These are phyloP conservation scores for Corapipo altera DNA, from an alignment of 2,113 vertebrate genomes.

Conservation along the genomic window DNA sequence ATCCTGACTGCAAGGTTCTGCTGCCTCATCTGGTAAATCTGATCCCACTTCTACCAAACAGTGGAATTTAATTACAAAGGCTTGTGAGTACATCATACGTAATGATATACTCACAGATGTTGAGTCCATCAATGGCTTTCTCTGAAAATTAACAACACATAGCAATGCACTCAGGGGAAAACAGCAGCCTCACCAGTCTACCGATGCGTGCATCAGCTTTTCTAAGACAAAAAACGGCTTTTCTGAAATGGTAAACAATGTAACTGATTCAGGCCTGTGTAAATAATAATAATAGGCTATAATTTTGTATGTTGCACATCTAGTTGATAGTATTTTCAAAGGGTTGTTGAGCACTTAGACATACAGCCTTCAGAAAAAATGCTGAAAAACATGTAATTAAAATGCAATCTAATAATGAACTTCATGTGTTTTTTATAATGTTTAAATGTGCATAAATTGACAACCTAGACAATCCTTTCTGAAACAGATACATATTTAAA, in stretches of 20 bases:
- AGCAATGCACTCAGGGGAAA: neutral
- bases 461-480: neutral
- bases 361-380: neutral
- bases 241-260: neutral
- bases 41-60: neutral
- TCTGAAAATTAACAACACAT: conserved; percentile 28
- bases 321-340: neutral
- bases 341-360: neutral
- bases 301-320: neutral
- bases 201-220: neutral
- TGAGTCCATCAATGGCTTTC: neutral
- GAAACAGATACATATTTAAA: neutral
- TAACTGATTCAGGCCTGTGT: neutral
- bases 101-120: neutral
- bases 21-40: conserved; percentile 5
- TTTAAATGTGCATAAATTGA: neutral
- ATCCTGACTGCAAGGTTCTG: neutral
- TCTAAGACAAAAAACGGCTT: neutral
- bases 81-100: neutral
- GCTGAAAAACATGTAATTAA: neutral
- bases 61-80: conserved; percentile 24
- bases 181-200: neutral
- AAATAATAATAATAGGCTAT: neutral
- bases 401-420: neutral
- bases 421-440: neutral